Evolutionary conservation across 2,113 vertebrate species (phyloP).

Genomic region (Labeo catla): DNA sequence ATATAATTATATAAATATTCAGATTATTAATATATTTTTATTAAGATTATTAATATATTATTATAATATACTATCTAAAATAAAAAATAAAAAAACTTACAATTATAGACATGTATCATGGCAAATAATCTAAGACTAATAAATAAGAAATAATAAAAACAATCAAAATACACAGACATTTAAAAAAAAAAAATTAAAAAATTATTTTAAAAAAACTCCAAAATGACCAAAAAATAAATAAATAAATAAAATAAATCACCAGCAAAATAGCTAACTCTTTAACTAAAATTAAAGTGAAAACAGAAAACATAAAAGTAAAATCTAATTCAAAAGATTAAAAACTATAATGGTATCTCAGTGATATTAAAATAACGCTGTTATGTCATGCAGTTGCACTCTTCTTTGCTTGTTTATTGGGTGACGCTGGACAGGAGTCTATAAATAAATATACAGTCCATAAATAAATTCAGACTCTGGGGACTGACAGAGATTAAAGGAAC

Average conservation of each 20-base stretch:
- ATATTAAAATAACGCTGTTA: not conserved
- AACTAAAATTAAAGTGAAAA: not conserved
- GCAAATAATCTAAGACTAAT: not conserved
- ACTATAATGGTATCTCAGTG: not conserved
- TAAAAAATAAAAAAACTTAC: not conserved
- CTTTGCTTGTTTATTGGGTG: not conserved
- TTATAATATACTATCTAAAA: too few relatives aligned
- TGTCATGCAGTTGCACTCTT: not conserved
- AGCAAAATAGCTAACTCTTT: not conserved
- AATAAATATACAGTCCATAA: slow-evolving; percentile 21
- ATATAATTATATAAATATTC: too few relatives aligned
- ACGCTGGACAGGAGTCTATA: not conserved
- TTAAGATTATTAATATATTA: too few relatives aligned
- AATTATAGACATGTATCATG: not conserved
- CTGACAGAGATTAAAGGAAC: not conserved
- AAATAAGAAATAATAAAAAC: not conserved
- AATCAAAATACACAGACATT: not conserved
- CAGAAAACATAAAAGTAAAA: not conserved
- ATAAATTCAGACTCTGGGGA: slow-evolving; percentile 21
- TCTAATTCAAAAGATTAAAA: not conserved
- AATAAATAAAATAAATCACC: not conserved
- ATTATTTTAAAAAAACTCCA: too few relatives aligned
- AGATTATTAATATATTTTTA: too few relatives aligned
- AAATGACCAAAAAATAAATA: too few relatives aligned
- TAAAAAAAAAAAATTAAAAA: not conserved